Conservation (phyloP, 2,797 vertebrate genomes). For the Distichodus sexfasciatus region DNA sequence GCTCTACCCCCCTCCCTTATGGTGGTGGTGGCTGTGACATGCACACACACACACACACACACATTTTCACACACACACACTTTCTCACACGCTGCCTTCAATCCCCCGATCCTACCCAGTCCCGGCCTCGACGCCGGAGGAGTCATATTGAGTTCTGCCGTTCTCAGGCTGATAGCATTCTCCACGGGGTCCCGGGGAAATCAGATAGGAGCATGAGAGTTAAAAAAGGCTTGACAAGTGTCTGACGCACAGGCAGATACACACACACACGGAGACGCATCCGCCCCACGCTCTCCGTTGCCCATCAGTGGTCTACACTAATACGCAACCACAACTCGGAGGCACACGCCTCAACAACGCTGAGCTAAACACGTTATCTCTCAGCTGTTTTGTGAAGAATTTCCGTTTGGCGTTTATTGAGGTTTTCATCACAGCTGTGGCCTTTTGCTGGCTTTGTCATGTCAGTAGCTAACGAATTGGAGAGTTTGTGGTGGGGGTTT, state of each 20-base stretch:
- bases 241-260: slow-evolving; percentile 20
- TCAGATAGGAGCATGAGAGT: slow-evolving; percentile 43
- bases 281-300: slow-evolving; percentile 2
- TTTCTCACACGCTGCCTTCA: slow-evolving; percentile 32
- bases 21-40: slow-evolving; percentile 23
- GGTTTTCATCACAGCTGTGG: not conserved
- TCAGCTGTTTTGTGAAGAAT: not conserved
- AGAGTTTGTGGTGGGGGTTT: not conserved
- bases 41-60: slow-evolving; percentile 7
- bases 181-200: slow-evolving; percentile 44
- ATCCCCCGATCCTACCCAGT: slow-evolving; percentile 24
- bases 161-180: slow-evolving; percentile 43
- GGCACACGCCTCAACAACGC: slow-evolving; percentile 7
- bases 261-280: slow-evolving; percentile 6
- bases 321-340: slow-evolving; percentile 39
- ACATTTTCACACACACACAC: slow-evolving; percentile 22
- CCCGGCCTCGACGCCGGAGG: slow-evolving; percentile 18
- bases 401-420: not conserved
- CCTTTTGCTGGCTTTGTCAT: not conserved
- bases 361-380: not conserved
- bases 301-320: slow-evolving; percentile 7
- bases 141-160: slow-evolving; percentile 38
- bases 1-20: slow-evolving; percentile 40
- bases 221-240: slow-evolving; percentile 40
- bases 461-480: not conserved